phyloP scores from a whole-genome alignment of 2,888 invertebrate species.

The Lapara coniferarum region DNA sequence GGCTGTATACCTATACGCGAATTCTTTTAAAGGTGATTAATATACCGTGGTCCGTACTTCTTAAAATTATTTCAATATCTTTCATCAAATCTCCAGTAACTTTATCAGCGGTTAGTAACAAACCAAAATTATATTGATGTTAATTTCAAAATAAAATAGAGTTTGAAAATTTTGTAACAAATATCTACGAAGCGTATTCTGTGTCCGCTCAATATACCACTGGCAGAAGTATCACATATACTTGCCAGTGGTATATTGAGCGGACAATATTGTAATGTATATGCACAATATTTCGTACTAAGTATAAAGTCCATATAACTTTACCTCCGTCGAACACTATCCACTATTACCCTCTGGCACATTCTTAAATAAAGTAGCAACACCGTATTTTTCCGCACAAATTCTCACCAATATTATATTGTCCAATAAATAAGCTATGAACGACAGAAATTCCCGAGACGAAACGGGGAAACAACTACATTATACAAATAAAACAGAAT shows the following conservation, averaged over 20 bases:
- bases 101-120: too few species aligned
- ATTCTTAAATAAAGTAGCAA: conserved; percentile 3
- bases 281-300: too few species aligned
- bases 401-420: conserved; percentile 21
- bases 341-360: background rate
- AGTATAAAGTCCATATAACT: background rate
- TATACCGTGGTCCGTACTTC: background rate
- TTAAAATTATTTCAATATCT: background rate
- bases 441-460: conserved; percentile 15
- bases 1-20: background rate
- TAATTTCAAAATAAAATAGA: too few species aligned
- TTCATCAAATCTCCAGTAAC: background rate
- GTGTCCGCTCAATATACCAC: too few species aligned
- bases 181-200: too few species aligned
- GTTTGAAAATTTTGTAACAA: too few species aligned
- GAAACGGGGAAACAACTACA: conserved; percentile 7
- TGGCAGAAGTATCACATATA: too few species aligned
- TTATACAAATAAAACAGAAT: conserved; percentile 17
- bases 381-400: conserved; percentile 1
- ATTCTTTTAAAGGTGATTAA: background rate
- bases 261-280: too few species aligned
- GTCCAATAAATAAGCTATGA: conserved; percentile 11
- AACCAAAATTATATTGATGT: too few species aligned
- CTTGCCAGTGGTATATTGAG: too few species aligned
- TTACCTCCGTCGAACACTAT: background rate